A percentile compares a stretch with the other conserved stretches of the same genome.
phyloP scores from a whole-genome alignment of 2,888 invertebrate genomes.

The Drosophila kuntzei region DNA sequence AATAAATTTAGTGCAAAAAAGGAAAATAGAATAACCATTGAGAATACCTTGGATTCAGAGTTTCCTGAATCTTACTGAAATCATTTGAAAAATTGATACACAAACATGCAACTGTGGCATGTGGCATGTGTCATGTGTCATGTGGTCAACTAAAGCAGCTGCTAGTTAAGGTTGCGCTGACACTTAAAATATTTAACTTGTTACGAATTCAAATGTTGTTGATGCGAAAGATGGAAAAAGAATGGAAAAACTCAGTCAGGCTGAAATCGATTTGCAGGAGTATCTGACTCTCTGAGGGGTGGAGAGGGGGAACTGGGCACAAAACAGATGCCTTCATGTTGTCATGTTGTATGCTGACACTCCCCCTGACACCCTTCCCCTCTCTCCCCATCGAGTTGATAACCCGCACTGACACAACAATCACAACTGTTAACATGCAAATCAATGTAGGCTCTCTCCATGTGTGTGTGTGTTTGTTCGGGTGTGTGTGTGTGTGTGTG shows the following conservation, averaged over 20 bases:
- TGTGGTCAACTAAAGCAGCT: constrained; percentile 12
- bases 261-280: constrained; percentile 28
- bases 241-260: constrained; percentile 8
- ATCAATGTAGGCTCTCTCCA: constrained; percentile 44
- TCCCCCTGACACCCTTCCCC: neutral
- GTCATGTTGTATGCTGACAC: neutral
- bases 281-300: neutral
- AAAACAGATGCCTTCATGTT: constrained; percentile 16
- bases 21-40: too few relatives aligned
- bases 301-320: neutral
- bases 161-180: constrained; percentile 2
- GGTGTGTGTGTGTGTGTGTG: constrained; percentile 9
- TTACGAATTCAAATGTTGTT: constrained; percentile 2
- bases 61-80: too few relatives aligned
- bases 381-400: neutral
- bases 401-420: constrained; percentile 40
- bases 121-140: constrained; percentile 9
- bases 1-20: too few relatives aligned
- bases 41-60: too few relatives aligned
- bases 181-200: constrained; percentile 15
- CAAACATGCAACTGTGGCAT: constrained; percentile 1
- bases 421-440: constrained; percentile 45
- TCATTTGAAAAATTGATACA: neutral
- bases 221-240: neutral
- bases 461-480: neutral